Conservation (phyloP, 2,113 vertebrate genomes). For the Zapus hudsonius region DNA sequence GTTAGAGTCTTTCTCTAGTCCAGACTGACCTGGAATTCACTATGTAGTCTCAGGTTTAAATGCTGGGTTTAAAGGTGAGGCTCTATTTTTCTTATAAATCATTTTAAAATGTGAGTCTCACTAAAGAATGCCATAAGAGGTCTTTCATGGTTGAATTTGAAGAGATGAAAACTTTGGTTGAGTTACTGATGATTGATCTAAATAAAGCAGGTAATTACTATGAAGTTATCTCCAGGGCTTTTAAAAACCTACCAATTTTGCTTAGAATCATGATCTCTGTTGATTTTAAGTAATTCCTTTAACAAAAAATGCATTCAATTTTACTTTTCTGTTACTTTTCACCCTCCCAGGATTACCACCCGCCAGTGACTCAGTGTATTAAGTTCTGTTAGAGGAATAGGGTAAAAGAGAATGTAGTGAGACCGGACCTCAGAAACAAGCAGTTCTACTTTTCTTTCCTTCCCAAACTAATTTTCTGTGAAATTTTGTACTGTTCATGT, state of each 20-base stretch:
- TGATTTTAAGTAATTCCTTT: constrained; percentile 13
- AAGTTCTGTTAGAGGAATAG: not conserved
- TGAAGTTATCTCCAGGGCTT: not conserved
- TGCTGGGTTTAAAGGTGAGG: no score
- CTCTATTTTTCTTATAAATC: not conserved
- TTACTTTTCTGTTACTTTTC: not conserved
- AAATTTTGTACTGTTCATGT: not conserved
- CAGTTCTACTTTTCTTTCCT: not conserved
- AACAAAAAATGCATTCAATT: not conserved
- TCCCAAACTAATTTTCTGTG: not conserved
- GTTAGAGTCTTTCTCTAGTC: no score
- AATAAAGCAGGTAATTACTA: constrained; percentile 10
- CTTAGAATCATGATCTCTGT: not conserved
- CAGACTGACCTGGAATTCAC: no score
- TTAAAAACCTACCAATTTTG: not conserved
- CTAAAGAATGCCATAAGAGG: not conserved
- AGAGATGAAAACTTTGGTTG: not conserved
- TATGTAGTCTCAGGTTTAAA: no score
- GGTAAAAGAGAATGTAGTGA: not conserved
- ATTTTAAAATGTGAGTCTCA: not conserved
- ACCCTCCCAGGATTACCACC: not conserved
- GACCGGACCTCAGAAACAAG: not conserved
- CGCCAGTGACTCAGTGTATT: not conserved
- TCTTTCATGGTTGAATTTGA: not conserved
- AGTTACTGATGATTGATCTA: not conserved